Evolutionary conservation across 2,888 invertebrate genomes (phyloP).

Genomic region (Suillia variegata): DNA sequence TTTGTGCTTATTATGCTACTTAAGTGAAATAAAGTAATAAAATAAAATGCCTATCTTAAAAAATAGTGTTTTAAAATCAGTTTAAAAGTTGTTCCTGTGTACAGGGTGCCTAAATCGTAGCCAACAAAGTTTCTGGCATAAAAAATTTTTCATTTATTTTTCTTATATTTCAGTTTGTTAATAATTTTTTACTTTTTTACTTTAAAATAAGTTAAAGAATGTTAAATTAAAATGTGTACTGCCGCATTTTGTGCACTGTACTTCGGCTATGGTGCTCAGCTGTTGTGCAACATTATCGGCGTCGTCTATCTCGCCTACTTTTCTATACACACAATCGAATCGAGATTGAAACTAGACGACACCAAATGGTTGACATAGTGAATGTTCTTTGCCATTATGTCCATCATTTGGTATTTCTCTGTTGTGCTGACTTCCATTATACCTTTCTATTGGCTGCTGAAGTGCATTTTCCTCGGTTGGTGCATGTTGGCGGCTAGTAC

Average conservation of each 20-base stretch:
- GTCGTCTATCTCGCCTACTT: conserved; percentile 96
- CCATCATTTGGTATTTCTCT: conserved; percentile 93
- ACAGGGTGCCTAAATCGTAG: no score
- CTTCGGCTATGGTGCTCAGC: conserved; percentile 94
- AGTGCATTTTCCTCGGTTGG: conserved; percentile 90
- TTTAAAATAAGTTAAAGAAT: no score
- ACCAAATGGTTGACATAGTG: conserved; percentile 99
- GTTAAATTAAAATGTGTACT: no score
- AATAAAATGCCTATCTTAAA: no score
- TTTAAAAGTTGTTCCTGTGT: no score
- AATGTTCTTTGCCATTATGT: conserved; percentile 95
- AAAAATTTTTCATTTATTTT: no score
- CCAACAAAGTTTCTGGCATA: no score
- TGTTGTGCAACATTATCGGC: conserved; percentile 93
- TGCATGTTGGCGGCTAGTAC: conserved; percentile 82
- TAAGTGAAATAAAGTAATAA: no score
- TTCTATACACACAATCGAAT: conserved; percentile 85
- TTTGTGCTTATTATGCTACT: no score
- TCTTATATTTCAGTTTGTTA: no score
- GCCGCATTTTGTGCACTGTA: conserved; percentile 82
- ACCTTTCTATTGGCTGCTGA: conserved; percentile 92
- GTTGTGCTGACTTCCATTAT: conserved; percentile 88
- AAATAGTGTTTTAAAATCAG: no score
- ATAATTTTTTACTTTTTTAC: no score
- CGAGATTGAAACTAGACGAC: conserved; percentile 80